These are phyloP conservation scores for Dolichopus griseipennis DNA, from an alignment of 2,888 invertebrate genomes.

Conservation along the genomic window DNA sequence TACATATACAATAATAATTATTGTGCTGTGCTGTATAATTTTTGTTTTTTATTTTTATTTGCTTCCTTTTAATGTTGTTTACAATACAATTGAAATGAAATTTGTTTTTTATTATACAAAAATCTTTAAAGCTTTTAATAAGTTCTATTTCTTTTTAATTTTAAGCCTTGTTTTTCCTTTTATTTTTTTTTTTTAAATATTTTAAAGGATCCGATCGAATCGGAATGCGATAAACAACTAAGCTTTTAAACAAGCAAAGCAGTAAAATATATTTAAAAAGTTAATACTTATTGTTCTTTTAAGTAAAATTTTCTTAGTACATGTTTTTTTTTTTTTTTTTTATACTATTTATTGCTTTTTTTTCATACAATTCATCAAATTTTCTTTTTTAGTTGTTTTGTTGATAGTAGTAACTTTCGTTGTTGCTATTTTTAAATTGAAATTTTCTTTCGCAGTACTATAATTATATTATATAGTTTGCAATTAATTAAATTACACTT, in stretches of 20 bases:
- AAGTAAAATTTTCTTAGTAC: background rate
- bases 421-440: too few relatives aligned
- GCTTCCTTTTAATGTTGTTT: too few relatives aligned
- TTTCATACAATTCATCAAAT: background rate
- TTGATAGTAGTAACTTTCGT: too few relatives aligned
- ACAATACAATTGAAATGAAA: too few relatives aligned
- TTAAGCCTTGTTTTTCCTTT: background rate
- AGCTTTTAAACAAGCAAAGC: background rate
- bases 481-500: too few relatives aligned
- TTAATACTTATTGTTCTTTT: background rate
- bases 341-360: background rate
- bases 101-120: background rate
- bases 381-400: too few relatives aligned
- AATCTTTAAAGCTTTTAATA: too few relatives aligned
- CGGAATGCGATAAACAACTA: background rate
- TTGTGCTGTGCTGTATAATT: too few relatives aligned
- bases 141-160: background rate
- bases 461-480: too few relatives aligned
- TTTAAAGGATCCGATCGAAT: background rate
- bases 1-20: too few relatives aligned
- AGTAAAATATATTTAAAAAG: background rate
- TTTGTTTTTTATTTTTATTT: too few relatives aligned
- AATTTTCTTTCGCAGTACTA: too few relatives aligned
- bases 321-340: background rate
- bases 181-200: background rate